phyloP scores from a whole-genome alignment of 2,797 vertebrate species.

The Galaxias olidus region DNA sequence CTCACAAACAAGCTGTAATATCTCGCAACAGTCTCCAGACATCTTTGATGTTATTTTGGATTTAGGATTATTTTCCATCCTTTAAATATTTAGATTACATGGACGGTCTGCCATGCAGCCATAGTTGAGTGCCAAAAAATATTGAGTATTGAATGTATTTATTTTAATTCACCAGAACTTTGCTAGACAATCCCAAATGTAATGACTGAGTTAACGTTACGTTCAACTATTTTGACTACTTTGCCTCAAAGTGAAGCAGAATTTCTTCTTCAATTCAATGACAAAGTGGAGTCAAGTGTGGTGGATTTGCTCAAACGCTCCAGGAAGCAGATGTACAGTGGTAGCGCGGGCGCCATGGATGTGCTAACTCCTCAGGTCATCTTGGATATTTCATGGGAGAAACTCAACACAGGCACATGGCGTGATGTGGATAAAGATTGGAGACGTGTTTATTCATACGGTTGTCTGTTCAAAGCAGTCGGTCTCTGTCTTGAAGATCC shows the following conservation, averaged over 20 bases:
- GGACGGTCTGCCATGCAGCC: no score
- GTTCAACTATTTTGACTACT: slow-evolving; percentile 65
- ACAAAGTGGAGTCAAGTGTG: slow-evolving; percentile 73
- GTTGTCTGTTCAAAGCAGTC: slow-evolving; percentile 85
- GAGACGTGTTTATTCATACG: slow-evolving; percentile 84
- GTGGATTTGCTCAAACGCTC: slow-evolving; percentile 65
- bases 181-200: not conserved
- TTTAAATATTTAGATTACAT: no score
- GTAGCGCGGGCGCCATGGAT: slow-evolving; percentile 15
- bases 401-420: slow-evolving; percentile 87
- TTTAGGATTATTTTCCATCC: no score
- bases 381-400: slow-evolving; percentile 88
- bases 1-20: no score
- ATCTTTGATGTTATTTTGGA: no score
- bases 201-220: slow-evolving; percentile 68
- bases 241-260: slow-evolving; percentile 71
- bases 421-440: slow-evolving; percentile 84
- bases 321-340: slow-evolving; percentile 68
- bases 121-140: no score
- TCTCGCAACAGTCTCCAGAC: no score
- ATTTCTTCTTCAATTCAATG: slow-evolving; percentile 71
- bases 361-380: slow-evolving; percentile 72
- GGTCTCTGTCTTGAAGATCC: slow-evolving; percentile 69
- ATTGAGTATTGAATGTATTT: no score
- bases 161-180: no score